Conservation (phyloP, 2,888 invertebrate genomes). For the Carpatolechia fugitivella region DNA sequence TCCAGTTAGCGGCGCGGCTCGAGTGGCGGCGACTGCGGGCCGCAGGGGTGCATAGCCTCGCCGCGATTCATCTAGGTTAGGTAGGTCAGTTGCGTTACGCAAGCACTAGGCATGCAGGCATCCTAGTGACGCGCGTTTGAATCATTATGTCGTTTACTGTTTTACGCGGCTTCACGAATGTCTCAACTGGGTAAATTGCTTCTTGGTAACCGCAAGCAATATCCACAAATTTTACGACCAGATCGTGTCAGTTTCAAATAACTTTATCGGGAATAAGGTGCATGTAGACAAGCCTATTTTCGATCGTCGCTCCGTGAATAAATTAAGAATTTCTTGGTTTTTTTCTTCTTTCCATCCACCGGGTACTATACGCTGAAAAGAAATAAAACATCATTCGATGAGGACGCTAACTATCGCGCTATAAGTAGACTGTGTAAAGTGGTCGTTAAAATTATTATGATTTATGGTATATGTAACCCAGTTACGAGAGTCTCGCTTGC, state of each 20-base stretch:
- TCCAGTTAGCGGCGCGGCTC: slow-evolving; percentile 48
- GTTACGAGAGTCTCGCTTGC: slow-evolving; percentile 43
- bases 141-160: slow-evolving; percentile 25
- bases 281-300: too few relatives aligned
- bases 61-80: slow-evolving; percentile 54
- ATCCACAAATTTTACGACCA: slow-evolving; percentile 1
- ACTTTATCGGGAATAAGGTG: not conserved
- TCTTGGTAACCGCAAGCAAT: slow-evolving; percentile 12
- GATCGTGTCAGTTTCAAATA: not conserved
- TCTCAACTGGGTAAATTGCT: slow-evolving; percentile 16
- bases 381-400: slow-evolving; percentile 20
- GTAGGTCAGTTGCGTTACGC: slow-evolving; percentile 50
- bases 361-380: not conserved
- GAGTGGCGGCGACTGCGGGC: slow-evolving; percentile 8
- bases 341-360: too few relatives aligned
- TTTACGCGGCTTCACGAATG: slow-evolving; percentile 14
- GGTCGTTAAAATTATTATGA: slow-evolving; percentile 59
- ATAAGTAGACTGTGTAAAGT: slow-evolving; percentile 33
- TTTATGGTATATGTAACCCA: slow-evolving; percentile 63
- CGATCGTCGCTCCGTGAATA: too few relatives aligned
- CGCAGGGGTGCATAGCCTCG: slow-evolving; percentile 56
- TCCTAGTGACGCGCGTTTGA: slow-evolving; percentile 41
- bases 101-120: slow-evolving; percentile 33
- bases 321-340: too few relatives aligned
- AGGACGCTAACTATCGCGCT: slow-evolving; percentile 13